Conservation (phyloP, 1,140 invertebrate genomes). For the Choristoneura fumiferana region DNA sequence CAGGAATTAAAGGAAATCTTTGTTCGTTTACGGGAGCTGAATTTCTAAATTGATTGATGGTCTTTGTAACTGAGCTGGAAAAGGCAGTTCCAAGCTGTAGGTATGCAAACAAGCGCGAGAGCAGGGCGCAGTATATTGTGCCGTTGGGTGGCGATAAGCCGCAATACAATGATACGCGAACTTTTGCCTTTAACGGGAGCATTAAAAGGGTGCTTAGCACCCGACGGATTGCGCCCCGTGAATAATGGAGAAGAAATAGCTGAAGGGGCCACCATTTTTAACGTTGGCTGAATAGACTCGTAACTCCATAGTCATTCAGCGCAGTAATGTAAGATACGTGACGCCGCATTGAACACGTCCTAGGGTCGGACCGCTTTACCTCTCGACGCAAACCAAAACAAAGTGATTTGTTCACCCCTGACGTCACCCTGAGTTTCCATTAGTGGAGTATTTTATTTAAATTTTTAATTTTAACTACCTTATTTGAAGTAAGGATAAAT, state of each 20-base stretch:
- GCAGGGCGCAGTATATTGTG: no score
- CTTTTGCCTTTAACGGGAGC: conserved; percentile 39
- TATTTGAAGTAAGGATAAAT: no score
- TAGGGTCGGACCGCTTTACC: conserved; percentile 27
- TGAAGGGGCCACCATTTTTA: conserved; percentile 44
- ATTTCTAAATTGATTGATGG: conserved; percentile 16
- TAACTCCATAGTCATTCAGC: conserved; percentile 44
- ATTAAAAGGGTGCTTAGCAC: conserved; percentile 53
- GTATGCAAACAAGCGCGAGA: neutral
- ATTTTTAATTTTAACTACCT: no score
- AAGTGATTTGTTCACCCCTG: conserved; percentile 5
- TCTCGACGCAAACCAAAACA: conserved; percentile 21
- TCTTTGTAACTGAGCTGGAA: neutral
- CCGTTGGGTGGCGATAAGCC: conserved; percentile 29
- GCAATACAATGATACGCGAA: conserved; percentile 38
- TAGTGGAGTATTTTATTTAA: no score
- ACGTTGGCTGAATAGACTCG: conserved; percentile 44
- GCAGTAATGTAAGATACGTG: conserved; percentile 45
- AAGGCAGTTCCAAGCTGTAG: neutral
- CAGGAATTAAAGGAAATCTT: conserved; percentile 11
- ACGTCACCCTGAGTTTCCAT: no score
- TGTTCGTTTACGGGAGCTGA: conserved; percentile 2
- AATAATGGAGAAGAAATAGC: conserved; percentile 52
- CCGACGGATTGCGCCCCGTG: conserved; percentile 41
- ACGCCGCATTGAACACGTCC: conserved; percentile 31